phyloP scores from a whole-genome alignment of 2,888 invertebrate species.

The Copidosoma aretas region DNA sequence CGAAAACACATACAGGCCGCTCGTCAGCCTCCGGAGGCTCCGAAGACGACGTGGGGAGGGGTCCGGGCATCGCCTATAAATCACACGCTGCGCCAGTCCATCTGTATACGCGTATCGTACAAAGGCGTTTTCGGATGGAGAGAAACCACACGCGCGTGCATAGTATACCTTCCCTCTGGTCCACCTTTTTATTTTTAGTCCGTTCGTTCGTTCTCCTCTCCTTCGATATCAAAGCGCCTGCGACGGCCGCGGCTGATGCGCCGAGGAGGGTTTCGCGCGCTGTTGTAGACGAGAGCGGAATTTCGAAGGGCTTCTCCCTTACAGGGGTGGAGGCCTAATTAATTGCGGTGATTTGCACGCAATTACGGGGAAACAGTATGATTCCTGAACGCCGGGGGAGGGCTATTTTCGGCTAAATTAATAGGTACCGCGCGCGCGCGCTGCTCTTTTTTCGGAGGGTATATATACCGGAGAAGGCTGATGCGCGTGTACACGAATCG shows the following conservation, averaged over 20 bases:
- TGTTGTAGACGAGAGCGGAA: background rate
- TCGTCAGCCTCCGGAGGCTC: conserved; percentile 17
- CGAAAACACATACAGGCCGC: conserved; percentile 28
- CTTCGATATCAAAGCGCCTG: background rate
- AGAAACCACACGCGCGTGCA: background rate
- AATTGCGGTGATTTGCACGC: conserved; percentile 22
- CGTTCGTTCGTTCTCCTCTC: background rate
- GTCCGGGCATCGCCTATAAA: conserved; percentile 26
- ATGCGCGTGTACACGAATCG: too few relatives aligned
- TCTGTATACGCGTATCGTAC: too few relatives aligned
- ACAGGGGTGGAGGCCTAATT: conserved; percentile 14
- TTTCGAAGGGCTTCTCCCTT: background rate
- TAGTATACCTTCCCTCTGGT: background rate
- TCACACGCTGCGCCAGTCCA: conserved; percentile 21
- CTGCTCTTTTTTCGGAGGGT: too few relatives aligned
- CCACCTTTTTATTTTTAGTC: background rate
- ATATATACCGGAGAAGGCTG: too few relatives aligned
- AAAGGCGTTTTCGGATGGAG: background rate
- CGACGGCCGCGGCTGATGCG: background rate
- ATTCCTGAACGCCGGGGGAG: background rate
- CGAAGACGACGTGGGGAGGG: background rate
- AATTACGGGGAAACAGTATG: background rate
- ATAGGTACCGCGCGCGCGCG: background rate
- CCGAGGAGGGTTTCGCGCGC: background rate
- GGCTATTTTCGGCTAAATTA: background rate